These are phyloP conservation scores for Presbytis comata DNA, from an alignment of 2,797 vertebrate genomes.

Conservation along the genomic window DNA sequence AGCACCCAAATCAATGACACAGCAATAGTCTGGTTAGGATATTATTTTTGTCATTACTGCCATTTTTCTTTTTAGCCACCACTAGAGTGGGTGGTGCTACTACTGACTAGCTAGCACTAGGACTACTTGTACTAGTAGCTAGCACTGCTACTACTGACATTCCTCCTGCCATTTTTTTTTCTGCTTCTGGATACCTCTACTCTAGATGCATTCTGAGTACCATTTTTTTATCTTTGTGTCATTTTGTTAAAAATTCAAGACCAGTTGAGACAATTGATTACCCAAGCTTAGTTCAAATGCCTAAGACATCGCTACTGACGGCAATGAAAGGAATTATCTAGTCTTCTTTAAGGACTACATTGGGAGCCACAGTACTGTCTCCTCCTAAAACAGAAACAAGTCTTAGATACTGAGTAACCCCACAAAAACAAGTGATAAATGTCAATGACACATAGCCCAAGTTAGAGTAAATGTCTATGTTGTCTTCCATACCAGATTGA, in stretches of 20 bases:
- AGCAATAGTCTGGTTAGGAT: background rate
- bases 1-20: rapidly evolving
- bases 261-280: background rate
- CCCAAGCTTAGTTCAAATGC: background rate
- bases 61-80: background rate
- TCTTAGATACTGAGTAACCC: rapidly evolving
- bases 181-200: background rate
- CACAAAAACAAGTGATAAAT: background rate
- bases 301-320: background rate
- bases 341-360: background rate
- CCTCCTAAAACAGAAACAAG: background rate
- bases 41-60: background rate
- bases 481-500: background rate
- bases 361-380: background rate
- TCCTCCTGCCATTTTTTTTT: too few species aligned
- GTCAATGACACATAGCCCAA: background rate
- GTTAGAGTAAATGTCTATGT: background rate
- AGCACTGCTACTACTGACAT: too few species aligned
- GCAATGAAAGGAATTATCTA: background rate
- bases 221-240: background rate
- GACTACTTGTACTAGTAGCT: too few species aligned
- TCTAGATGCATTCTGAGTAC: background rate
- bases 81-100: too few species aligned
- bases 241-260: background rate
- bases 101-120: too few species aligned